These are phyloP conservation scores for Formica selysi DNA, from an alignment of 1,140 invertebrate species.

Conservation along the genomic window DNA sequence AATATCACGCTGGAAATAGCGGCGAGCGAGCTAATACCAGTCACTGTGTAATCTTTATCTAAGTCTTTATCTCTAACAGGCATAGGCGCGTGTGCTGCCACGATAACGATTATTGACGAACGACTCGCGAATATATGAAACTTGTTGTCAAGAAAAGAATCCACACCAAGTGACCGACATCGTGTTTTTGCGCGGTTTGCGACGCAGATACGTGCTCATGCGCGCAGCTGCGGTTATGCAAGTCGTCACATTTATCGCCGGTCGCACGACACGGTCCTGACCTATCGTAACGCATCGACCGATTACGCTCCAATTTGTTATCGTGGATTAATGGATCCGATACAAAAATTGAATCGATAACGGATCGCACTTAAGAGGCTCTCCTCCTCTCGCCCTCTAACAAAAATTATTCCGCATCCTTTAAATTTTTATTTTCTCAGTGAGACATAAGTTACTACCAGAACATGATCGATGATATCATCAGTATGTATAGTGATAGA, in stretches of 20 bases:
- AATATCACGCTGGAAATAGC: slow-evolving; percentile 55
- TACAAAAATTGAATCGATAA: not conserved
- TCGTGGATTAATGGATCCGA: slow-evolving; percentile 17
- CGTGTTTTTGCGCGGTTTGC: slow-evolving; percentile 12
- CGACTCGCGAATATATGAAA: not conserved
- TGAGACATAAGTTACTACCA: not conserved
- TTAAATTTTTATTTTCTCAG: not conserved
- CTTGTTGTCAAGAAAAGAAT: not conserved
- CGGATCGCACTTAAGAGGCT: not conserved
- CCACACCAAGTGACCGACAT: not conserved
- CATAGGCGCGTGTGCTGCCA: not conserved
- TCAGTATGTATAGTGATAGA: not conserved
- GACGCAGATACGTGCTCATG: slow-evolving; percentile 1
- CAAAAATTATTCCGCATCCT: not conserved
- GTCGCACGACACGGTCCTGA: slow-evolving; percentile 9
- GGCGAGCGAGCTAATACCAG: not conserved
- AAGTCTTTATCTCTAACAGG: slow-evolving; percentile 2
- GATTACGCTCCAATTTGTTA: slow-evolving; percentile 23
- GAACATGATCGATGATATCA: slow-evolving; percentile 34
- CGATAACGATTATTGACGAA: slow-evolving; percentile 52
- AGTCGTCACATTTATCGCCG: slow-evolving; percentile 32
- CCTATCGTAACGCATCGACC: slow-evolving; percentile 16
- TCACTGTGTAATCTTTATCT: not conserved
- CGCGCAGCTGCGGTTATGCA: slow-evolving; percentile 31
- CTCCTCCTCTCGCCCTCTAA: not conserved